Conservation (phyloP, 2,797 vertebrate species). For the Rhinophrynus dorsalis region DNA sequence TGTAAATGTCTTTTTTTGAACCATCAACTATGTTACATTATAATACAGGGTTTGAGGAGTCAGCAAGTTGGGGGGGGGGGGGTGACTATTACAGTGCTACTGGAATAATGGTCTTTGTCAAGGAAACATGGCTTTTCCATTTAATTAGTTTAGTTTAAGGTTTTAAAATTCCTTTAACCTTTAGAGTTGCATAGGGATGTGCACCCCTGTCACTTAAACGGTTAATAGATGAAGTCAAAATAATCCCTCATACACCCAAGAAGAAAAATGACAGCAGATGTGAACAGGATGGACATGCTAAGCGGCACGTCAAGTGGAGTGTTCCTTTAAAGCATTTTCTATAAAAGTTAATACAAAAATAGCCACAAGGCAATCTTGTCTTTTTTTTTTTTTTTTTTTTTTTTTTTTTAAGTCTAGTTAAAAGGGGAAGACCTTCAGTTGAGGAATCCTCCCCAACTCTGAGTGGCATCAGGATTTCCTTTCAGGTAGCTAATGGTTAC, state of each 20-base stretch:
- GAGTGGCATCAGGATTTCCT: constrained; percentile 22
- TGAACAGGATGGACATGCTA: not conserved
- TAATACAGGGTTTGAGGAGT: too few species aligned
- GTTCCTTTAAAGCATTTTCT: constrained; percentile 39
- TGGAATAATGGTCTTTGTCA: too few species aligned
- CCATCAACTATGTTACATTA: too few species aligned
- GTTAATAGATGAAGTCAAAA: not conserved
- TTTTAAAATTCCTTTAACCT: too few species aligned
- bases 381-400: constrained; percentile 23
- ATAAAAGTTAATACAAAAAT: constrained; percentile 45
- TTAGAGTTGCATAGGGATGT: too few species aligned
- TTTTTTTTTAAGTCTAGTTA: constrained; percentile 31
- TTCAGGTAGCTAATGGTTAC: constrained; percentile 45
- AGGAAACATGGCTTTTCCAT: too few species aligned
- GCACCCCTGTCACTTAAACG: too few species aligned
- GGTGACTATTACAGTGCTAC: too few species aligned
- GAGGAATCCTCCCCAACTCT: constrained; percentile 1
- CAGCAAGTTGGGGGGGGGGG: too few species aligned
- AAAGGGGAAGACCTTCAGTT: constrained; percentile 29
- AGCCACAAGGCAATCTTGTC: constrained; percentile 45
- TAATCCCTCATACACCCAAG: not conserved
- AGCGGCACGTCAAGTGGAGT: constrained; percentile 20
- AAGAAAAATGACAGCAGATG: not conserved
- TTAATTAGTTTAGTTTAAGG: too few species aligned
- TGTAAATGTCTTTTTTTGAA: too few species aligned